A percentile compares a stretch with the other conserved stretches of the same genome.
Conservation (phyloP, 2,888 invertebrate genomes). For the Altica lythri region DNA sequence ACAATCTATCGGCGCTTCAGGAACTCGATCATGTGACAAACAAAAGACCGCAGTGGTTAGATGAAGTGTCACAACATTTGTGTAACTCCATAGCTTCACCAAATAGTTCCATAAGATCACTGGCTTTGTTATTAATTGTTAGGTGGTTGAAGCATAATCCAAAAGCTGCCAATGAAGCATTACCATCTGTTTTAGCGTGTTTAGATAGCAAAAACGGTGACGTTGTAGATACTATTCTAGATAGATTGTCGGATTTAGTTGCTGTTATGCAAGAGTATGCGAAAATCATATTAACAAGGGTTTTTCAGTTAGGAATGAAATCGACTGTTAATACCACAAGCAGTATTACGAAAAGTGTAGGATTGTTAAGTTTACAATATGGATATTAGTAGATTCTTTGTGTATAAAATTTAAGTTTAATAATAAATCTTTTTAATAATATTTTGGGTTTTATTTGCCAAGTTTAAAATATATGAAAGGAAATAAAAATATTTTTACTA, state of each 20-base stretch:
- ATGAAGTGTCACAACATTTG: conserved; percentile 67
- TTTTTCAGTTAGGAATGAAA: conserved; percentile 81
- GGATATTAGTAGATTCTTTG: conserved; percentile 75
- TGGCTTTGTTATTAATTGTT: conserved; percentile 75
- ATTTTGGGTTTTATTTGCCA: too few relatives aligned
- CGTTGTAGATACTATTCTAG: conserved; percentile 77
- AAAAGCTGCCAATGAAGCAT: conserved; percentile 63
- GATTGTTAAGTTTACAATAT: conserved; percentile 80
- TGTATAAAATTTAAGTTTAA: too few relatives aligned
- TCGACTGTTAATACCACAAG: conserved; percentile 77
- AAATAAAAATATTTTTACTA: too few relatives aligned
- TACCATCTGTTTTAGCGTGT: conserved; percentile 80
- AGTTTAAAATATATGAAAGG: too few relatives aligned
- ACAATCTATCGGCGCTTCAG: conserved; percentile 67
- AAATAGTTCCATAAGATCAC: conserved; percentile 67
- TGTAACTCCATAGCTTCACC: conserved; percentile 68
- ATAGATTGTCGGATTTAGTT: conserved; percentile 81
- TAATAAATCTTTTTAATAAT: too few relatives aligned
- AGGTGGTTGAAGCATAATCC: conserved; percentile 70
- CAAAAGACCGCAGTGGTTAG: conserved; percentile 70
- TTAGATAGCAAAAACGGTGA: conserved; percentile 80
- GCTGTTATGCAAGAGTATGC: conserved; percentile 87
- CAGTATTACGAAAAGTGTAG: conserved; percentile 79
- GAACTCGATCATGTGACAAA: conserved; percentile 76
- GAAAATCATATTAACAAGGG: conserved; percentile 74